Evolutionary conservation across 1,140 invertebrate species (phyloP).

Genomic region (Grapholita molesta): DNA sequence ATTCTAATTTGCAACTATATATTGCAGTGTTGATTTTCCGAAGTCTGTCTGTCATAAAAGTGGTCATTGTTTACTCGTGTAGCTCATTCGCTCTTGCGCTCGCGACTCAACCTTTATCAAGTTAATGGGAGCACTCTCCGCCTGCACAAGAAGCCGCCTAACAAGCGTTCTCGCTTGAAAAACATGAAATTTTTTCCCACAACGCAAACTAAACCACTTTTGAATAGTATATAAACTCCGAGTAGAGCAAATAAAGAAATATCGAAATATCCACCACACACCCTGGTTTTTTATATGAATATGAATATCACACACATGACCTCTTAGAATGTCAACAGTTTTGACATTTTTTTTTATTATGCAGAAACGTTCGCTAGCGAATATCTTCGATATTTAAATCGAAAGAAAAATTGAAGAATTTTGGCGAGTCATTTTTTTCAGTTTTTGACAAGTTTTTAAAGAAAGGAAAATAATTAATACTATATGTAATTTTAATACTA

Average conservation of each 20-base stretch:
- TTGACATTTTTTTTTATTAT: no score
- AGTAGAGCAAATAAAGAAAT: background rate
- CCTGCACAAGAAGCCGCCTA: background rate
- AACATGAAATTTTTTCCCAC: background rate
- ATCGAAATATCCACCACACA: no score
- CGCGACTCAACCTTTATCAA: conserved; percentile 21
- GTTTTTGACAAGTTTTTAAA: no score
- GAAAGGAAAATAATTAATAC: no score
- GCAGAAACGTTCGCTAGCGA: no score
- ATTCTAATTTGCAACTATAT: background rate
- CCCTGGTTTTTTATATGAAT: no score
- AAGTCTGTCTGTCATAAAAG: background rate
- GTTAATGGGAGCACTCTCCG: conserved; percentile 20
- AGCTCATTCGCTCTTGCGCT: background rate
- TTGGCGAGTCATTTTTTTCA: no score
- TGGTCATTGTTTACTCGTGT: background rate
- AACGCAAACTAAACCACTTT: background rate
- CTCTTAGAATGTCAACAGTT: no score
- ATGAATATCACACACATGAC: no score
- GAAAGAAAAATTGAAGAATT: no score
- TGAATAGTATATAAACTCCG: background rate
- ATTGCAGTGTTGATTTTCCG: background rate
- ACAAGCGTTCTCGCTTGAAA: conserved; percentile 13
- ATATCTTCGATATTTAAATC: no score
- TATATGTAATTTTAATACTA: no score